Conservation (phyloP, 2,797 vertebrate genomes). For the Mus spretus region DNA sequence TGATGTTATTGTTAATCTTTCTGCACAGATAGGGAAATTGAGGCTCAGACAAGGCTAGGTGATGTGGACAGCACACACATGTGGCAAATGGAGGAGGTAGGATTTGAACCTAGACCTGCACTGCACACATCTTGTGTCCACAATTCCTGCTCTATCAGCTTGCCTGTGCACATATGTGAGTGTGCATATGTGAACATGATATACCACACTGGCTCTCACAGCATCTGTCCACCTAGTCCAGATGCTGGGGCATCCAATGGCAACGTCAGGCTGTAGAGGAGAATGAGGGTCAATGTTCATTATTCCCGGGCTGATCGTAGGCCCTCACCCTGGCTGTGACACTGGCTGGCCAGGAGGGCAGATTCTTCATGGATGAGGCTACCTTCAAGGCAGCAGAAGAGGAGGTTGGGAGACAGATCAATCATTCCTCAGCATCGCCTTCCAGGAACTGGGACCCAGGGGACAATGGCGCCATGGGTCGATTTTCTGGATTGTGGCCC, state of each 20-base stretch:
- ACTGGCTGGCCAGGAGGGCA: background rate
- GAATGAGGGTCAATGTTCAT: background rate
- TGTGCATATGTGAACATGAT: accelerated
- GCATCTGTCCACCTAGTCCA: background rate
- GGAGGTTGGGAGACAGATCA: slow-evolving; percentile 32
- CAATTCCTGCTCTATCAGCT: background rate
- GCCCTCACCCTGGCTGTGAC: background rate
- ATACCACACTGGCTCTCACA: background rate
- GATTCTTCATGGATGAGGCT: slow-evolving; percentile 56
- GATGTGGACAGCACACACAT: background rate
- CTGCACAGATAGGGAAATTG: background rate
- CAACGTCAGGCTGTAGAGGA: background rate
- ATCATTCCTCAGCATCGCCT: slow-evolving; percentile 27
- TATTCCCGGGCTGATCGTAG: background rate
- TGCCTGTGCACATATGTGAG: background rate
- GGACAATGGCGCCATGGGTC: background rate
- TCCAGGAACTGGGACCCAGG: slow-evolving; percentile 73
- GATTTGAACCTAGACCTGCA: slow-evolving; percentile 1
- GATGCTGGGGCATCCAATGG: background rate
- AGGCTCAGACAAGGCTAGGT: slow-evolving; percentile 17
- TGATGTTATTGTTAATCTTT: background rate
- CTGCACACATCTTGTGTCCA: slow-evolving; percentile 44
- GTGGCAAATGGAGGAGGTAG: background rate
- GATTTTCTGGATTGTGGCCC: slow-evolving; percentile 68
- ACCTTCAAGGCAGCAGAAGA: slow-evolving; percentile 2